Base-by-base conservation (phyloP, 2,888 invertebrate species). In the Holacanthella duospinosa region DNA sequence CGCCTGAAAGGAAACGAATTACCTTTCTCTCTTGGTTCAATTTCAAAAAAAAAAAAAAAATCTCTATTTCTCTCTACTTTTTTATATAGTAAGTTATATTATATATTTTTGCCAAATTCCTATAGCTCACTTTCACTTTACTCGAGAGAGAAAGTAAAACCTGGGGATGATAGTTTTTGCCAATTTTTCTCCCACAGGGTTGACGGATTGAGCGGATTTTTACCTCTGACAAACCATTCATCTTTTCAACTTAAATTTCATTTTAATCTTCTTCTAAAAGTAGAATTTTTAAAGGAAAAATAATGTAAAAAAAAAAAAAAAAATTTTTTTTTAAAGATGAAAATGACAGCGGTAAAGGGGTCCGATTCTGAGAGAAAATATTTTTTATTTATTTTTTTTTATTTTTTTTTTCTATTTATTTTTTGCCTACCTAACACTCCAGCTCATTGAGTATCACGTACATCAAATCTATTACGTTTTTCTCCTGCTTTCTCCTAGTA, bases 401-500 rank as follows among this genome's bases (percentile, higher is more conserved):
- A 21, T 21, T 48, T 48, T 9, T n/a, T n/a, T n/a, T n/a, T n/a
- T n/a, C n/a, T n/a, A n/a, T n/a, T n/a, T n/a, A n/a, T n/a, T n/a
- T n/a, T n/a, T n/a, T n/a, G n/a, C n/a, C n/a, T n/a, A n/a, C n/a
- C n/a, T n/a, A n/a, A n/a, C n/a, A n/a, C n/a, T n/a, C n/a, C 48
- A 48, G 48, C 48, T 48, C 48, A 48, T 48, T 48, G 48, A 48
- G 48, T 21, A 48, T 48, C 48, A 48, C 48, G 48, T 48, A 9
- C 16, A 21, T 4, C 12, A 48, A 36, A 36, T 16, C 36, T 9
- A 9, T 36, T 36, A 36, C 36, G 36, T 16, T 16, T 48, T 48
- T n/a, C 48, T 48, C 21, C 36, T 36, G 36, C 36, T 16, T 36
- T 36, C 9, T 36, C 36, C 16, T 4, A 21, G 48, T 21, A 9